Percentiles rank a stretch among this genome's conserved stretches.
These are phyloP conservation scores for Argentina silus DNA, from an alignment of 2,797 vertebrate species.

Conservation along the genomic window DNA sequence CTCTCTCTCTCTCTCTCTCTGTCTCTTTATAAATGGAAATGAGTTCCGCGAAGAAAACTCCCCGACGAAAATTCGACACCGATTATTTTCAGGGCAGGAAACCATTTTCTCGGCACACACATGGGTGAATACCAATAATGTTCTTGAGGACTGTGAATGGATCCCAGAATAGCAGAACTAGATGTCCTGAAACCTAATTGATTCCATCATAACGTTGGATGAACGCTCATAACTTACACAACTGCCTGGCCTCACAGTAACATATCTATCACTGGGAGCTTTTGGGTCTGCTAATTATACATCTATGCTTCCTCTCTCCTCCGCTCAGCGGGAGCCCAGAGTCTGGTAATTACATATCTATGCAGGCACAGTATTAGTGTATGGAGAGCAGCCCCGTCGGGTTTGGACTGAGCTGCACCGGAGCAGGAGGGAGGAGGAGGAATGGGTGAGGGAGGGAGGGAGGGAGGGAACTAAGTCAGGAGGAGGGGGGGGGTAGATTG, in stretches of 20 bases:
- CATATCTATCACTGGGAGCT: constrained; percentile 3
- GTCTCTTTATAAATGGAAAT: neutral
- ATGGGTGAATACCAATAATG: neutral
- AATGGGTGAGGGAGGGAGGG: constrained; percentile 73
- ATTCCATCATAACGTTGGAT: constrained; percentile 4
- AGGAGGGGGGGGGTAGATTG: neutral
- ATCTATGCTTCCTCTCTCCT: constrained; percentile 3
- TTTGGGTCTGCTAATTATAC: constrained; percentile 32
- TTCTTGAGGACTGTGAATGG: neutral
- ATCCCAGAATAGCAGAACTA: neutral
- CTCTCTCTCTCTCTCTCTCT: neutral
- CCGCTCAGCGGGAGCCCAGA: constrained; percentile 37
- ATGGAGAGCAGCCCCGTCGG: constrained; percentile 61
- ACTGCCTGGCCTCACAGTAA: neutral
- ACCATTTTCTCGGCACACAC: neutral
- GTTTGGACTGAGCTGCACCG: constrained; percentile 60
- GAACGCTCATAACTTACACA: constrained; percentile 5
- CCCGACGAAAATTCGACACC: neutral
- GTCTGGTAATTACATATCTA: constrained; percentile 49
- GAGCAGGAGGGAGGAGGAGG: constrained; percentile 59
- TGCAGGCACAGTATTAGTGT: constrained; percentile 47
- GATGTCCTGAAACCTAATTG: constrained; percentile 5
- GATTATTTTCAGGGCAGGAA: neutral
- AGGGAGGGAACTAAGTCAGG: neutral
- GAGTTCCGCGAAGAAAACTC: neutral